phyloP scores from a whole-genome alignment of 2,113 vertebrate genomes.

The Cyphomyrus discorhynchus region DNA sequence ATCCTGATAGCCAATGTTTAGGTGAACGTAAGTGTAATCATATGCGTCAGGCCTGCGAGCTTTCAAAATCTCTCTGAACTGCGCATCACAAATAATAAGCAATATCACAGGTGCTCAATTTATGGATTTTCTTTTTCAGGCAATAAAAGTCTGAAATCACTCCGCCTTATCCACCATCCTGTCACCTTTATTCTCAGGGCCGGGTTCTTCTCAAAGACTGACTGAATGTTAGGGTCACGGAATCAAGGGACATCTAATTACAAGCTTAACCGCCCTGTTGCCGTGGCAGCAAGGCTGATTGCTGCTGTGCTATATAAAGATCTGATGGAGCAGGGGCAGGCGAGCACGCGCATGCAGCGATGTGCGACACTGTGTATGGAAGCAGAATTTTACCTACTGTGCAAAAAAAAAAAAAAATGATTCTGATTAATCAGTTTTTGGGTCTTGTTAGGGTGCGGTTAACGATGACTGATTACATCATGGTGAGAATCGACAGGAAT shows the following conservation, averaged over 20 bases:
- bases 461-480: not conserved
- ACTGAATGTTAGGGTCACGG: not conserved
- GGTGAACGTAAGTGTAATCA: not conserved
- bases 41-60: not conserved
- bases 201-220: not conserved
- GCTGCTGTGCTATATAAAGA: not conserved
- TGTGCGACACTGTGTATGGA: not conserved
- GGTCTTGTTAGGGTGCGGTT: not conserved
- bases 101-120: not conserved
- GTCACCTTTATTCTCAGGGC: not conserved
- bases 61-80: not conserved
- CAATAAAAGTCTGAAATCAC: not conserved
- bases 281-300: not conserved
- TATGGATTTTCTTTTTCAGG: not conserved
- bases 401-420: not conserved
- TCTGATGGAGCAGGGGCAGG: not conserved
- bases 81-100: not conserved
- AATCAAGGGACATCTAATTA: slow-evolving; percentile 1
- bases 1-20: not conserved
- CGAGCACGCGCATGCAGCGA: not conserved
- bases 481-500: not conserved
- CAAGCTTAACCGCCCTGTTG: not conserved
- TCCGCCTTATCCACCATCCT: not conserved
- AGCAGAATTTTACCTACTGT: not conserved
- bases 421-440: not conserved